Conservation (phyloP, 1,140 invertebrate genomes). For the Brachionus sp. region DNA sequence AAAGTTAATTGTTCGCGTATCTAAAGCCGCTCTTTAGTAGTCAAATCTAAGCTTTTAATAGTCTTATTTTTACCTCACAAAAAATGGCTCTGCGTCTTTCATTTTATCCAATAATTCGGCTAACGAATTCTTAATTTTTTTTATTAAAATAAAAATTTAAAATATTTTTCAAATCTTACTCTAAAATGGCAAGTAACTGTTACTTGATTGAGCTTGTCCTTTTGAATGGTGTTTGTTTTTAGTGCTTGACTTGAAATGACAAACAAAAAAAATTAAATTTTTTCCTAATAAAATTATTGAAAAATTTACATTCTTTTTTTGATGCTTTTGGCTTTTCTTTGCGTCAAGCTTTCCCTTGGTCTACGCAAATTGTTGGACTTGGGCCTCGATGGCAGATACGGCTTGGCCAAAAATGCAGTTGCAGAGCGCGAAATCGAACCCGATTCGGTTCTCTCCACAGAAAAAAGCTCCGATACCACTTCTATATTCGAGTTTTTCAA, state of each 20-base stretch:
- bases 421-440: slow-evolving; percentile 34
- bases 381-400: not conserved
- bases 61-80: slow-evolving; percentile 31
- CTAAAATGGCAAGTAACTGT: slow-evolving; percentile 39
- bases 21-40: not conserved
- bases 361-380: not conserved
- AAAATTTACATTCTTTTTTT: slow-evolving; percentile 43
- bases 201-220: slow-evolving; percentile 32
- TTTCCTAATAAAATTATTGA: too few relatives aligned
- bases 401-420: not conserved
- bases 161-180: not conserved
- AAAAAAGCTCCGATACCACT: slow-evolving; percentile 7
- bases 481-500: slow-evolving; percentile 39
- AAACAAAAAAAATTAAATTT: not conserved
- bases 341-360: slow-evolving; percentile 32
- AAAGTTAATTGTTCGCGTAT: slow-evolving; percentile 10
- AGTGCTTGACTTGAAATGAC: not conserved
- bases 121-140: slow-evolving; percentile 27
- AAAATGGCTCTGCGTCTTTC: slow-evolving; percentile 45
- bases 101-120: slow-evolving; percentile 44
- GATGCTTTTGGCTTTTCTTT: slow-evolving; percentile 26
- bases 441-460: slow-evolving; percentile 7
- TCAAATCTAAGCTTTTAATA: slow-evolving; percentile 25
- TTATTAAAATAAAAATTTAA: not conserved
- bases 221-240: slow-evolving; percentile 39